A percentile compares a stretch with the other conserved stretches of the same genome.
These are phyloP conservation scores for Rhabdomys pumilio DNA, from an alignment of 2,797 vertebrate species.

Conservation along the genomic window DNA sequence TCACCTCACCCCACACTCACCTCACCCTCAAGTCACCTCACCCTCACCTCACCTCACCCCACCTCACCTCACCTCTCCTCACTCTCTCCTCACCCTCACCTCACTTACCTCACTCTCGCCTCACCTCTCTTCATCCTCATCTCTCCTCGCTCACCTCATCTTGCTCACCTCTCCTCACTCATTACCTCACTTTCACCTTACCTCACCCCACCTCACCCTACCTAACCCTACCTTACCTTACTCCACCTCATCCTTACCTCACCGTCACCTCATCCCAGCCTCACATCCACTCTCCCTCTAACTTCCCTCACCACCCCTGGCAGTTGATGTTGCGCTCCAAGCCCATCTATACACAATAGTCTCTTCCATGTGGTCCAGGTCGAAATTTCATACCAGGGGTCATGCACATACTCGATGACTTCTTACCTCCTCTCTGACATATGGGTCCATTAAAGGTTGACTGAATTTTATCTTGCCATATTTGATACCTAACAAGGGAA, in stretches of 20 bases:
- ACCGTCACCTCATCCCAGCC: no score
- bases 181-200: neutral
- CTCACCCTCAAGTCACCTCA: no score
- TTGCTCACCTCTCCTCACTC: neutral
- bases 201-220: neutral
- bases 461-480: neutral
- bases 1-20: no score
- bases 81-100: neutral
- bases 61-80: neutral
- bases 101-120: neutral
- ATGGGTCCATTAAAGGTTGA: neutral
- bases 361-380: neutral
- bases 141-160: neutral
- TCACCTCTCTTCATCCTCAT: neutral
- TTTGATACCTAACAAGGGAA: neutral
- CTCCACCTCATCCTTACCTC: neutral
- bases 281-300: neutral
- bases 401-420: fast-evolving
- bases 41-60: neutral
- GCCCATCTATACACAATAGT: neutral
- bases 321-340: neutral
- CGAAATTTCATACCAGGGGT: neutral
- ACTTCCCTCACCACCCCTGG: no score
- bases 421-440: neutral
- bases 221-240: neutral